Conservation (phyloP, 1,140 invertebrate species). For the Temnothorax longispinosus region DNA sequence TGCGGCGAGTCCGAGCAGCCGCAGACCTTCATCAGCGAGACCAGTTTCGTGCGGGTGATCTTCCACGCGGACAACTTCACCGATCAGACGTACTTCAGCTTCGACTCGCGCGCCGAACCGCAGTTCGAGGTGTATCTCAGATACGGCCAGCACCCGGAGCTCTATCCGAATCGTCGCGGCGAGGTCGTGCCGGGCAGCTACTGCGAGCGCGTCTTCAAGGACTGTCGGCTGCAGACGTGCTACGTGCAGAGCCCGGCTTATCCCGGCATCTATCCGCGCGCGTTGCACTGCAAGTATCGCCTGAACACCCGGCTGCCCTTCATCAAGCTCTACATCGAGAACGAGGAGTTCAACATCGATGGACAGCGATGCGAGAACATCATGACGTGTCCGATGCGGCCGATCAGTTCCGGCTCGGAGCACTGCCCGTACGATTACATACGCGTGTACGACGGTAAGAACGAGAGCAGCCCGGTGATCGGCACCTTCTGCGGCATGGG, state of each 20-base stretch:
- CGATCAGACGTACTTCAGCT: conserved; percentile 93
- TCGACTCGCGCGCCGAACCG: conserved; percentile 93
- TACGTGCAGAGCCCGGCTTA: conserved; percentile 97
- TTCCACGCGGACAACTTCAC: conserved; percentile 97
- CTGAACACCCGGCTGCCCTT: conserved; percentile 94
- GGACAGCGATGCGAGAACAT: conserved; percentile 97
- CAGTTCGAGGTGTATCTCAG: conserved; percentile 95
- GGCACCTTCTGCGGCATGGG: conserved; percentile 97
- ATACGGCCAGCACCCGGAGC: conserved; percentile 96
- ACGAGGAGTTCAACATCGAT: conserved; percentile 97
- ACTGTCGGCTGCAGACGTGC: conserved; percentile 95
- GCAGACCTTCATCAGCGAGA: conserved; percentile 97
- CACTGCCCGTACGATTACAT: conserved; percentile 97
- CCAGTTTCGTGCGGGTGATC: conserved; percentile 95
- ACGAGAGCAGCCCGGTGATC: conserved; percentile 94
- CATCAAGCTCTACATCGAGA: conserved; percentile 96
- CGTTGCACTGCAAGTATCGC: conserved; percentile 95
- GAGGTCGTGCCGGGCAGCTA: conserved; percentile 94
- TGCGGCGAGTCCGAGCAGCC: conserved; percentile 97
- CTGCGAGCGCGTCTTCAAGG: conserved; percentile 94
- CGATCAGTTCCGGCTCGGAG: conserved; percentile 93
- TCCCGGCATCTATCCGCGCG: conserved; percentile 95
- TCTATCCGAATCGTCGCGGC: conserved; percentile 95
- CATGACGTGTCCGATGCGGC: conserved; percentile 97
- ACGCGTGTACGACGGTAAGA: conserved; percentile 95